Percentiles rank a stretch among this genome's conserved stretches.
These are phyloP conservation scores for Zaprionus africanus DNA, from an alignment of 1,140 invertebrate genomes.

Conservation along the genomic window DNA sequence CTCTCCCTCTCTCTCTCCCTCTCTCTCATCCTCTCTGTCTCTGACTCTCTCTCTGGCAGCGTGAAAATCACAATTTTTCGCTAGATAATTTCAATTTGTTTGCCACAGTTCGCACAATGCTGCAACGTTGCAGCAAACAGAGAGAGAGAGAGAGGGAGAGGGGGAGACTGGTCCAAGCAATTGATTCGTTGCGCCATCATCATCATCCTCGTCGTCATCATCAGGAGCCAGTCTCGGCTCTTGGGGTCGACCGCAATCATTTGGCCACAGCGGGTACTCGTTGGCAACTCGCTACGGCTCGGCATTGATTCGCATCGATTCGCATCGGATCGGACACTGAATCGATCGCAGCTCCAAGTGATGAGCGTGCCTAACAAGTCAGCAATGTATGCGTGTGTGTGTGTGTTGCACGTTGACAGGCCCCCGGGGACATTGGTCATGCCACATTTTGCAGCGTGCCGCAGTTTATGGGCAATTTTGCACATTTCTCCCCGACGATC, in stretches of 20 bases:
- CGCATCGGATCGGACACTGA: neutral
- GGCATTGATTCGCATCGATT: slow-evolving; percentile 3
- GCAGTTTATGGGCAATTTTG: slow-evolving; percentile 50
- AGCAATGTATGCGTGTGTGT: neutral
- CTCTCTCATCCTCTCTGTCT: slow-evolving; percentile 7
- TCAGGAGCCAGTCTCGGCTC: slow-evolving; percentile 1
- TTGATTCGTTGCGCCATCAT: slow-evolving; percentile 76
- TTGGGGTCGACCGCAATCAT: slow-evolving; percentile 74
- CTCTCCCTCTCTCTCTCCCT: neutral
- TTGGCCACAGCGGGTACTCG: slow-evolving; percentile 74
- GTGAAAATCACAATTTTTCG: slow-evolving; percentile 76
- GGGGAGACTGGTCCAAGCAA: slow-evolving; percentile 32
- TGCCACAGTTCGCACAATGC: slow-evolving; percentile 9
- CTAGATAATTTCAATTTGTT: slow-evolving; percentile 59
- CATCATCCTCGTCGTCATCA: slow-evolving; percentile 29
- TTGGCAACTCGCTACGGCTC: neutral
- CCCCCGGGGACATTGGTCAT: slow-evolving; percentile 40
- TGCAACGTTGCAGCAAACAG: slow-evolving; percentile 1
- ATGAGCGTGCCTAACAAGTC: slow-evolving; percentile 58
- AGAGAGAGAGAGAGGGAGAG: neutral
- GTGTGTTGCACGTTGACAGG: neutral
- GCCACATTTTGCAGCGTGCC: slow-evolving; percentile 41
- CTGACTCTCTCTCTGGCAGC: slow-evolving; percentile 23
- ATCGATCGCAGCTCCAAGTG: slow-evolving; percentile 47
- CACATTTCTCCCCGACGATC: slow-evolving; percentile 44